Evolutionary conservation across 2,797 vertebrate genomes (phyloP), one percentile per base, ranked within the genome.

Genomic region (Acipenser oxyrinchus): DNA sequence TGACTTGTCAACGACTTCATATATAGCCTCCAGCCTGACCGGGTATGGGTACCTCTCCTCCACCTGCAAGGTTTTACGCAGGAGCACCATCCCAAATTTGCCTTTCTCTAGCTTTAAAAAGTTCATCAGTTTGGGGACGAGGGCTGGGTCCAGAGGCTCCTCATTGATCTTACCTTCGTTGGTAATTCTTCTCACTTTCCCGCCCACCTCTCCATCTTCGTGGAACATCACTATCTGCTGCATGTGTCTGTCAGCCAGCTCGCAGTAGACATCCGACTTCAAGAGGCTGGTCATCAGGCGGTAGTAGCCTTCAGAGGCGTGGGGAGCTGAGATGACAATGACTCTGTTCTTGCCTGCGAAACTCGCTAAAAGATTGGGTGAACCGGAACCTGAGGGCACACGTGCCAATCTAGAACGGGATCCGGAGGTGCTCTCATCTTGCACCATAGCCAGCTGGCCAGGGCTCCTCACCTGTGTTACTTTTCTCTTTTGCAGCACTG

Each of bases 11-110:
- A 99, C 96, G 60, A 94, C 86, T 82, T 99, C 97, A 0, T 97
- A 98, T 88, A 99, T 87, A 68, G 97, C 97, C 81, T 99, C 97
- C 74, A 99, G 80, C 79, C 96, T 91, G 60, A 99, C 97, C 0
- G 97, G 96, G 68, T 99, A 99, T 1, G 97, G 97, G 76, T 99
- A 99, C 63, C 93, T 87, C 82, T 99, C 97, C 69, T 99, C 90
- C 65, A 97, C 92, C 85, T 99, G 97, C 70, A 99, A 78, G 0
- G 95, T 98, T 83, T 99, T 99, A 85, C 90, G 95, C 77, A 99
- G 76, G 48, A 99, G 86, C 76, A 96, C 94, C 96, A 99, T 99
- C 57, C 93, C 92, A 65, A 99, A 99, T 79, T 98, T 98, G 70
- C 97, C 96, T 80, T 93, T 95, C 83, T 99, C 96, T 73, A 99